These are phyloP conservation scores for Thunnus albacares DNA, from an alignment of 2,797 vertebrate species.

Conservation along the genomic window DNA sequence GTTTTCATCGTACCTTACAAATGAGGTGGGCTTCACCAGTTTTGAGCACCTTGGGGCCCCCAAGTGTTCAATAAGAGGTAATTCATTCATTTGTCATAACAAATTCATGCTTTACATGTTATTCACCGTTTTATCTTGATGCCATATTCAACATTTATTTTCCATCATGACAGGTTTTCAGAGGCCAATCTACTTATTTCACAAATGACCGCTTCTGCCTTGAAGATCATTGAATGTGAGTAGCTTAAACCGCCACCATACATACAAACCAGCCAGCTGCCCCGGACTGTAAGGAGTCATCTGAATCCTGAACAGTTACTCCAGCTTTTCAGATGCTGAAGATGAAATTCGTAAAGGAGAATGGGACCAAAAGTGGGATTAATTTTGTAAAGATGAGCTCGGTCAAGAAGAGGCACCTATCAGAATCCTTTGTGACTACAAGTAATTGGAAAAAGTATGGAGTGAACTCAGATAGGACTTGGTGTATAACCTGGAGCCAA, in stretches of 20 bases:
- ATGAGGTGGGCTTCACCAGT: conserved; percentile 92
- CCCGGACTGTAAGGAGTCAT: conserved; percentile 56
- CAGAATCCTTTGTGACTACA: conserved; percentile 24
- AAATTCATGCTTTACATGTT: background rate
- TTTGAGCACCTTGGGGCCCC: conserved; percentile 91
- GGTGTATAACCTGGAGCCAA: conserved; percentile 25
- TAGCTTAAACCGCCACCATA: conserved; percentile 49
- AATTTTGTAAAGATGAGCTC: conserved; percentile 33
- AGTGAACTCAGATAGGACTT: conserved; percentile 15
- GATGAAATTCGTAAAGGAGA: conserved; percentile 53
- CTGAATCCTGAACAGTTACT: conserved; percentile 30
- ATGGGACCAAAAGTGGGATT: conserved; percentile 68
- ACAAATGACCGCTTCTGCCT: conserved; percentile 87
- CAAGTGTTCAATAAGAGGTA: conserved; percentile 89
- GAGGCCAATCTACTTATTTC: conserved; percentile 92
- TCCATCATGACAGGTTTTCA: conserved; percentile 87
- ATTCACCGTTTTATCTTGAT: background rate
- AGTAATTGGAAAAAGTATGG: conserved; percentile 6
- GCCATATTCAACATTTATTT: background rate
- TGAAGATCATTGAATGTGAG: conserved; percentile 75
- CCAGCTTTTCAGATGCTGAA: conserved; percentile 38
- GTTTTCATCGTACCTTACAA: conserved; percentile 90
- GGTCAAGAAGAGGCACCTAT: conserved; percentile 32
- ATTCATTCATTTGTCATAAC: conserved; percentile 14
- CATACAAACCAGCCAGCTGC: conserved; percentile 53